Conservation (phyloP, 1,140 invertebrate species). For the Pseudoatta argentina region DNA sequence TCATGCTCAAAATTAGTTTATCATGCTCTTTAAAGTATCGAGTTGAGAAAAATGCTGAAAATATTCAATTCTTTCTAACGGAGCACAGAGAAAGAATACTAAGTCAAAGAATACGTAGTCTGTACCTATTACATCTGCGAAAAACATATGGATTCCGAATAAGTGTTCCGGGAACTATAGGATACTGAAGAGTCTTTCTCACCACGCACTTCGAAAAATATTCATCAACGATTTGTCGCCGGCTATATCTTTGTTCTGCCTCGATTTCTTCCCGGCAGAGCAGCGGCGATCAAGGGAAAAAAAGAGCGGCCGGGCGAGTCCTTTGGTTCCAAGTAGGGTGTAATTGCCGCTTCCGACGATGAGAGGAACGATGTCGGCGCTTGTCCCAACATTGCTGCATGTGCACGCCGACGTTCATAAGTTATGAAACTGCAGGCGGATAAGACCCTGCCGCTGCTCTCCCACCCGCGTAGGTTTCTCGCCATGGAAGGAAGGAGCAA, state of each 20-base stretch:
- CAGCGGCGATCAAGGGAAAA: slow-evolving; percentile 11
- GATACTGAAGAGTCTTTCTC: background rate
- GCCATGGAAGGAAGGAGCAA: slow-evolving; percentile 46
- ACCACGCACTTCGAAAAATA: slow-evolving; percentile 12
- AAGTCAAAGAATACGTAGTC: too few relatives aligned
- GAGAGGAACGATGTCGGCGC: slow-evolving; percentile 47
- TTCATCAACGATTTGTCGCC: slow-evolving; percentile 11
- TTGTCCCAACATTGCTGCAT: slow-evolving; percentile 80
- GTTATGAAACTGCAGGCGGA: slow-evolving; percentile 79
- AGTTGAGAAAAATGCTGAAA: too few relatives aligned
- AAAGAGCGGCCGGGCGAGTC: slow-evolving; percentile 40
- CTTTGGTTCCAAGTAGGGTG: slow-evolving; percentile 75
- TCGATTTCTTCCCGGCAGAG: slow-evolving; percentile 49
- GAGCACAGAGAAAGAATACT: too few relatives aligned
- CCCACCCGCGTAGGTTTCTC: slow-evolving; percentile 51
- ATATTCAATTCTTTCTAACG: too few relatives aligned
- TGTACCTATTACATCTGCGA: too few relatives aligned
- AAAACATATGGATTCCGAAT: background rate
- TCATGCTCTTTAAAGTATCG: too few relatives aligned
- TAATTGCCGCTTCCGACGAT: slow-evolving; percentile 73
- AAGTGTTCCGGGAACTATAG: background rate
- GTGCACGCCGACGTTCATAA: slow-evolving; percentile 80
- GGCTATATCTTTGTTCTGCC: background rate
- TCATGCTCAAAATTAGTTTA: background rate
- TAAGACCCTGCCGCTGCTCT: slow-evolving; percentile 67